Evolutionary conservation across 1,140 invertebrate genomes (phyloP).

Genomic region (Drepana arcuata): DNA sequence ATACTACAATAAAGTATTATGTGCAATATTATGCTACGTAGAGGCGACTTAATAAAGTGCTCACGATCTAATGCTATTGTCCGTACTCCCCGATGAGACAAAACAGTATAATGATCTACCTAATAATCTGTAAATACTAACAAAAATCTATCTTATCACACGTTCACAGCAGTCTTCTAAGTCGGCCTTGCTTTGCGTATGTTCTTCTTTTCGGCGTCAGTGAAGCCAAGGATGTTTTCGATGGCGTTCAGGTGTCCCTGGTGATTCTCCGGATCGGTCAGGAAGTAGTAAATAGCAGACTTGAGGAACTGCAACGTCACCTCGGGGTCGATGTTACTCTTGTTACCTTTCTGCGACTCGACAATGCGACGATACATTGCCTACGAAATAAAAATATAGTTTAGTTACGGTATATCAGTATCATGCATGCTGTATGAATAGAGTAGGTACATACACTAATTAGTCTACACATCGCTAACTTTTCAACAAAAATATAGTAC

Average conservation of each 20-base stretch:
- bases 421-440: no score
- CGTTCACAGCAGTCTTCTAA: slow-evolving; percentile 51
- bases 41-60: slow-evolving; percentile 26
- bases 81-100: no score
- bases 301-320: slow-evolving; percentile 90
- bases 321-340: slow-evolving; percentile 83
- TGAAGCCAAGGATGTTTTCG: slow-evolving; percentile 88
- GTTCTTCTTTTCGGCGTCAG: slow-evolving; percentile 80
- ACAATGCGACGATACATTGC: slow-evolving; percentile 86
- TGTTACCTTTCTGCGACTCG: slow-evolving; percentile 78
- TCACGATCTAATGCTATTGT: slow-evolving; percentile 17
- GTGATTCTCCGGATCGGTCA: slow-evolving; percentile 89
- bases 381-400: slow-evolving; percentile 66
- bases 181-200: slow-evolving; percentile 77
- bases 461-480: no score
- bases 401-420: no score
- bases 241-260: slow-evolving; percentile 88
- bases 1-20: slow-evolving; percentile 17
- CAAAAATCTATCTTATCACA: slow-evolving; percentile 47
- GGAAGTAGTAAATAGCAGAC: slow-evolving; percentile 91
- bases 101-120: no score
- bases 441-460: no score
- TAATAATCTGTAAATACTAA: slow-evolving; percentile 34
- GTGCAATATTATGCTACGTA: slow-evolving; percentile 26
- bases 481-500: no score